These are phyloP conservation scores for Falco biarmicus DNA, from an alignment of 2,797 vertebrate genomes.

Conservation along the genomic window DNA sequence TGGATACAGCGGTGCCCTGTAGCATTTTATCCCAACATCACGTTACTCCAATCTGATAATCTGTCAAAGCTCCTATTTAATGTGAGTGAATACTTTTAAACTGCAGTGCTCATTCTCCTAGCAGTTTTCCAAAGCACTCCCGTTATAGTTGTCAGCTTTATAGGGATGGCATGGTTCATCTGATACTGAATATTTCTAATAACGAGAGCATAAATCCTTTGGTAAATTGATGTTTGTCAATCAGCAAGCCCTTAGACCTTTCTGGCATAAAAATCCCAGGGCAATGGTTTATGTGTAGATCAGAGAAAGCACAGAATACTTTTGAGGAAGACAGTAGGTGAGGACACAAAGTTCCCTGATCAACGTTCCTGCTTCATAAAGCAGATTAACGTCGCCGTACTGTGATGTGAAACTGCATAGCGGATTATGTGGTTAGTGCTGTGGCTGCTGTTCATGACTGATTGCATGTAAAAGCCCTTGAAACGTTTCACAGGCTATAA, in stretches of 20 bases:
- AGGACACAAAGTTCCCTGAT: neutral
- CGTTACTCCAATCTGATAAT: neutral
- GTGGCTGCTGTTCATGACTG: neutral
- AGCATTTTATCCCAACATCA: neutral
- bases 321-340: neutral
- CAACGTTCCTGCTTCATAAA: neutral
- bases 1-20: neutral
- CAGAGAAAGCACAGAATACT: neutral
- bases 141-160: fast-evolving
- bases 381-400: neutral
- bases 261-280: neutral
- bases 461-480: neutral
- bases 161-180: fast-evolving
- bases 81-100: neutral
- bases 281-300: neutral
- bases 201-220: neutral
- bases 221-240: neutral
- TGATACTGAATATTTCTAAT: neutral
- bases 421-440: neutral
- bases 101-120: neutral
- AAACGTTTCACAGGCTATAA: neutral
- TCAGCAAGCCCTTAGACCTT: neutral
- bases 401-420: neutral
- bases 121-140: neutral
- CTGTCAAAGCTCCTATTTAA: neutral